These are phyloP conservation scores for Papilio helenus DNA, from an alignment of 1,140 invertebrate species.

Conservation along the genomic window DNA sequence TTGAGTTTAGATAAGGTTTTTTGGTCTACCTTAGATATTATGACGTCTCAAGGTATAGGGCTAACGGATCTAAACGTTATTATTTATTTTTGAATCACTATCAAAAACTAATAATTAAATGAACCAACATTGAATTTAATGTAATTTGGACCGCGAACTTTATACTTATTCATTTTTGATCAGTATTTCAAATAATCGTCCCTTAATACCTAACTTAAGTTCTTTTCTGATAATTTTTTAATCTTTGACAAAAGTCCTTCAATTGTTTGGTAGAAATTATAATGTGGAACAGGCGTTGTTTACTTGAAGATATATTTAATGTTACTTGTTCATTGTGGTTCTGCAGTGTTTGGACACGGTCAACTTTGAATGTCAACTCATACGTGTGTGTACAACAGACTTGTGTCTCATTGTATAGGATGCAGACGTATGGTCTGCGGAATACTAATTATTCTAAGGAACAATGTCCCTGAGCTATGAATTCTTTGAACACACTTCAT, in stretches of 20 bases:
- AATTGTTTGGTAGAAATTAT: conserved; percentile 59
- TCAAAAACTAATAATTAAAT: too few species aligned
- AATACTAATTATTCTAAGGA: conserved; percentile 63
- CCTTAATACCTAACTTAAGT: neutral
- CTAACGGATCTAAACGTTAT: too few species aligned
- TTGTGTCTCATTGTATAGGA: conserved; percentile 54
- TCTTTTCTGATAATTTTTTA: conserved; percentile 34
- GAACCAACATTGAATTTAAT: too few species aligned
- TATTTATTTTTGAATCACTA: too few species aligned
- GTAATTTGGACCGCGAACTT: too few species aligned
- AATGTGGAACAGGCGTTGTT: conserved; percentile 48
- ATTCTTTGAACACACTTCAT: conserved; percentile 48
- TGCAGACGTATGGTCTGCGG: conserved; percentile 48
- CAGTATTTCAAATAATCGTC: neutral
- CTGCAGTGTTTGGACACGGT: conserved; percentile 67
- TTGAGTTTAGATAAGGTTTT: neutral
- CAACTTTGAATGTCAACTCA: conserved; percentile 71
- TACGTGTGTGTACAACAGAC: conserved; percentile 51
- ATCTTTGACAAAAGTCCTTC: conserved; percentile 56
- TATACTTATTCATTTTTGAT: too few species aligned
- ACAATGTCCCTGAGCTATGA: conserved; percentile 59
- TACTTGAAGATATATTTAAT: conserved; percentile 54
- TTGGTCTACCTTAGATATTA: neutral
- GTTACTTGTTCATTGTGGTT: conserved; percentile 58
- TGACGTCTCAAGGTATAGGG: too few species aligned